A percentile compares a stretch with the other conserved stretches of the same genome.
These are phyloP conservation scores for Drosophila erecta DNA, from an alignment of 1,140 invertebrate genomes.

Conservation along the genomic window DNA sequence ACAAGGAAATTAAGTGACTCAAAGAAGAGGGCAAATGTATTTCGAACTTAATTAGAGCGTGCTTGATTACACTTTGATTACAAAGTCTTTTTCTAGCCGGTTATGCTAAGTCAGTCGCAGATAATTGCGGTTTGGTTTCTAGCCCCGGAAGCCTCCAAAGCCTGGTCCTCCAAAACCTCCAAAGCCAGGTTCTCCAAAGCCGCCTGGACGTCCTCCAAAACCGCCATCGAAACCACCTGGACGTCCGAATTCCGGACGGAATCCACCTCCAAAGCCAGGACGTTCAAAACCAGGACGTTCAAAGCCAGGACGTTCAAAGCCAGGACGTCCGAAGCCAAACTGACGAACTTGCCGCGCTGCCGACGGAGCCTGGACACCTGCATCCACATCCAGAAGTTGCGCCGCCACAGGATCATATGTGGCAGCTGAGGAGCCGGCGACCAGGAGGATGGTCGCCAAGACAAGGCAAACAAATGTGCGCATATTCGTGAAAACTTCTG, in stretches of 20 bases:
- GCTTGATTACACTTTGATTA: constrained; percentile 40
- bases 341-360: constrained; percentile 18
- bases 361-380: constrained; percentile 18
- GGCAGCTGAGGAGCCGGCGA: constrained; percentile 21
- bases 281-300: neutral
- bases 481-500: constrained; percentile 46
- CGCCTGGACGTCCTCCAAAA: constrained; percentile 9
- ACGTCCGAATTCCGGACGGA: neutral
- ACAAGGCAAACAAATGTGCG: constrained; percentile 44
- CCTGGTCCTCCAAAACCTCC: constrained; percentile 16
- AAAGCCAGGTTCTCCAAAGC: constrained; percentile 3
- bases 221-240: neutral
- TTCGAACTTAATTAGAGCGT: constrained; percentile 44
- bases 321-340: constrained; percentile 4
- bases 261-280: constrained; percentile 5
- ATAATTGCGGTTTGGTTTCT: constrained; percentile 8
- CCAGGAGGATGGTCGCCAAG: constrained; percentile 30
- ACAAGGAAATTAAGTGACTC: constrained; percentile 46
- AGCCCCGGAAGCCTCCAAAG: constrained; percentile 14
- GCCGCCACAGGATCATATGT: constrained; percentile 18
- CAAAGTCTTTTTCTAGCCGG: constrained; percentile 30
- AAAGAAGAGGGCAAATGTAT: constrained; percentile 28
- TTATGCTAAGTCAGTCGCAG: constrained; percentile 39
- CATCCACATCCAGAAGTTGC: constrained; percentile 27
- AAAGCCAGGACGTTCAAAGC: constrained; percentile 5